Conservation (phyloP, 2,797 vertebrate species). For the Alfaro cultratus region DNA sequence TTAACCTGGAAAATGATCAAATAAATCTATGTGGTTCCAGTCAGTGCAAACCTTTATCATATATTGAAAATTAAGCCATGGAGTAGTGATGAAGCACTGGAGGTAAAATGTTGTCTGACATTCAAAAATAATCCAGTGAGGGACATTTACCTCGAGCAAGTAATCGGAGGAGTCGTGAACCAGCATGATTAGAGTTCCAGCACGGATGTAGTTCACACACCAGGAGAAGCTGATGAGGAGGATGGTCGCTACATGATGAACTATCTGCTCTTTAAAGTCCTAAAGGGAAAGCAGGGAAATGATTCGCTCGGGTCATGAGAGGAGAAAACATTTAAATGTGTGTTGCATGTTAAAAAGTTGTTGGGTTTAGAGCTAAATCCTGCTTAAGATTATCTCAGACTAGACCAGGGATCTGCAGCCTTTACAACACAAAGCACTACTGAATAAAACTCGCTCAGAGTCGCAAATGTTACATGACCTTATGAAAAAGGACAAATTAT, state of each 20-base stretch:
- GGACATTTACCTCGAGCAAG: slow-evolving; percentile 87
- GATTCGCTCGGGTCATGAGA: not conserved
- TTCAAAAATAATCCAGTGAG: not conserved
- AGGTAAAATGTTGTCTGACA: not conserved
- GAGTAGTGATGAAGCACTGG: not conserved
- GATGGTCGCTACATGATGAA: slow-evolving; percentile 95
- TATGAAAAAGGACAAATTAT: not conserved
- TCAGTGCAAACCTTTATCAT: not conserved
- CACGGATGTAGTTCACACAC: slow-evolving; percentile 94
- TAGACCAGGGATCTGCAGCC: slow-evolving; percentile 9
- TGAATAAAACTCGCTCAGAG: not conserved
- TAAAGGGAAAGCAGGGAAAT: slow-evolving; percentile 45
- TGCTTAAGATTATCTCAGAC: slow-evolving; percentile 28
- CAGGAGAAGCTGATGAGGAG: slow-evolving; percentile 97
- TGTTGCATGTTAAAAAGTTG: not conserved
- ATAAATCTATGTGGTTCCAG: not conserved
- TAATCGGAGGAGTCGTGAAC: slow-evolving; percentile 95
- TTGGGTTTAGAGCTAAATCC: slow-evolving; percentile 32
- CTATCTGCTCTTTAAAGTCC: slow-evolving; percentile 96
- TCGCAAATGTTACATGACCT: not conserved
- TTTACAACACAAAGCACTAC: not conserved
- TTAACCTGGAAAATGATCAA: not conserved
- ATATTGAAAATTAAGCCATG: not conserved
- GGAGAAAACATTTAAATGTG: not conserved
- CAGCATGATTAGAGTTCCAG: slow-evolving; percentile 94